Evolutionary conservation across 2,888 invertebrate genomes (phyloP).

Genomic region (Vannuccia rotundouncinata): DNA sequence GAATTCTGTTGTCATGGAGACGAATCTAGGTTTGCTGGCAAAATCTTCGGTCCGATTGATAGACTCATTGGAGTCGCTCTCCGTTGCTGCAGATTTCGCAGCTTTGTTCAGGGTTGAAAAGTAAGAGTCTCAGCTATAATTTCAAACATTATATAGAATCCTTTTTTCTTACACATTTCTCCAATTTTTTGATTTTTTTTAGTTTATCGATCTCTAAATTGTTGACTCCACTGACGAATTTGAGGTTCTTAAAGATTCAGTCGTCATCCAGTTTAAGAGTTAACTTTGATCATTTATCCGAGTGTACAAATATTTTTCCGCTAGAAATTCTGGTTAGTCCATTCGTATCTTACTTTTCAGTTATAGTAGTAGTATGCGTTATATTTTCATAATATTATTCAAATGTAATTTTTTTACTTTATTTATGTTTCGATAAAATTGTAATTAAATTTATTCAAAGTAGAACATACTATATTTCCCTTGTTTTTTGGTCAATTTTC

Average conservation of each 20-base stretch:
- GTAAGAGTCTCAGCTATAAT: neutral
- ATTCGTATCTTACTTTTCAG: neutral
- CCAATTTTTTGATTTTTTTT: neutral
- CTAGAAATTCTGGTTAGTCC: neutral
- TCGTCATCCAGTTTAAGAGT: neutral
- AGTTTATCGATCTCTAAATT: neutral
- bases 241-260: neutral
- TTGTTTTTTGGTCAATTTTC: no score
- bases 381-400: neutral
- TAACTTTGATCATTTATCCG: neutral
- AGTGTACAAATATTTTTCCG: neutral
- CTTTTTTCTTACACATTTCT: no score
- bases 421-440: neutral
- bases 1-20: neutral
- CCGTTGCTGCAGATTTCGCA: neutral
- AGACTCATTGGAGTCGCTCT: neutral
- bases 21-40: neutral
- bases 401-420: neutral
- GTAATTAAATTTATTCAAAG: neutral
- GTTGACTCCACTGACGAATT: neutral
- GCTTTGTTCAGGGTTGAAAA: neutral
- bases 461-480: no score
- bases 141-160: no score
- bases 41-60: neutral
- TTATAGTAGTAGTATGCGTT: neutral